Evolutionary conservation across 2,888 invertebrate genomes (phyloP), one percentile per base, ranked within the genome.

Genomic region (Mythimna impura): DNA sequence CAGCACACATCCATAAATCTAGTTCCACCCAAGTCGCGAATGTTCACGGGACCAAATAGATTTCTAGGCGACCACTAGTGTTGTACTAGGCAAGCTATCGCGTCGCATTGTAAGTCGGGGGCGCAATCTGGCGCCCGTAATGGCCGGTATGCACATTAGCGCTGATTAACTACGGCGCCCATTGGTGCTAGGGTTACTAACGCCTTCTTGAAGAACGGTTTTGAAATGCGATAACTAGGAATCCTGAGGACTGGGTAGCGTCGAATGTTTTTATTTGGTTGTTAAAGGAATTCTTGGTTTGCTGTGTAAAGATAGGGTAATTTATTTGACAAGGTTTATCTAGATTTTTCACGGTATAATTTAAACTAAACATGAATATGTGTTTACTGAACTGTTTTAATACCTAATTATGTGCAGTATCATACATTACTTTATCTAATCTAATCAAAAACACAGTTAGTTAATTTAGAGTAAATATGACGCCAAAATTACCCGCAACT

Each of bases 61-160:
- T 79, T 36, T 64, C 40, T 63, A 6, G 6, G 55, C 50, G 25
- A 67, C 54, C 57, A 65, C 57, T 69, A 60, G 58, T 72, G 58
- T 50, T 68, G 20, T 22, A 62, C 30, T 34, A 71, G 60, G 61
- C 61, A 55, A 76, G 66, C 71, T 79, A 82, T 82, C 76, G 73
- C 34, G 36, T 66, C 72, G 62, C 66, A 66, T 77, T 75, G 74
- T 76, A 73, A 74, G 77, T 66, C 82, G 70, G 74, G 67, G 70
- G 83, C 79, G 71, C 85, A 88, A 89, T 88, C 87, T 84, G 71
- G 80, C 78, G 81, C 72, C 70, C 74, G 78, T 89, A 90, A 89
- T 90, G 83, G 88, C 70, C 68, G 72, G 82, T 84, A 86, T 87
- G 86, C 84, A 86, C 89, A 86, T 89, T 87, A 89, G 78, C 71